Evolutionary conservation across 2,797 vertebrate genomes (phyloP).

Genomic region (Centroberyx gerrardi): DNA sequence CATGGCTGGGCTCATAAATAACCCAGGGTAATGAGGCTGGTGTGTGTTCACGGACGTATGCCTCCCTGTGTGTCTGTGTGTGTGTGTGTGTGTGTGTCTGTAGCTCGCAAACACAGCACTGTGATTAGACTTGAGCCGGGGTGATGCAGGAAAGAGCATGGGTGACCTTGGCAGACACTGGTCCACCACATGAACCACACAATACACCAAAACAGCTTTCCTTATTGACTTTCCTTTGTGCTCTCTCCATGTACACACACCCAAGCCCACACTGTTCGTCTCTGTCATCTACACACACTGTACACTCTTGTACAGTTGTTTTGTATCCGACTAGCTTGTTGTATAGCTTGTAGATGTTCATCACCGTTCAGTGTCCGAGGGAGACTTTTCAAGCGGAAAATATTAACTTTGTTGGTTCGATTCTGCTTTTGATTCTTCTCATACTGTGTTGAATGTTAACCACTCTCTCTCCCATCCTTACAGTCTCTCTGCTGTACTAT

Average conservation of each 20-base stretch:
- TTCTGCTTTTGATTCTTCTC: not conserved
- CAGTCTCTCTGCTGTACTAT: not conserved
- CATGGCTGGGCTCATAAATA: constrained; percentile 81
- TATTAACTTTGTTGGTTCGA: not conserved
- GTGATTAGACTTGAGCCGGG: constrained; percentile 71
- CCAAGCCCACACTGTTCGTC: not conserved
- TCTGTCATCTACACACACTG: not conserved
- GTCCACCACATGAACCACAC: constrained; percentile 20
- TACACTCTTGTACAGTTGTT: constrained; percentile 5
- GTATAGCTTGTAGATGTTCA: not conserved
- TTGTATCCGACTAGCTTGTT: not conserved
- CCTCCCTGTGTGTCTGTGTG: constrained; percentile 9
- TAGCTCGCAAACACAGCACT: constrained; percentile 11
- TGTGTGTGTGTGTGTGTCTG: constrained; percentile 6
- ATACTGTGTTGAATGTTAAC: not conserved
- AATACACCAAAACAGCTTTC: constrained; percentile 27
- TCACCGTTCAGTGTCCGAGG: constrained; percentile 4
- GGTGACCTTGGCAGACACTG: constrained; percentile 66
- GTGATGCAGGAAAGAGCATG: constrained; percentile 65
- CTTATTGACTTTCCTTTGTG: constrained; percentile 24
- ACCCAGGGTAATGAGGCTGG: constrained; percentile 77
- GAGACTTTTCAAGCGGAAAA: not conserved
- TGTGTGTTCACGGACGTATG: constrained; percentile 13
- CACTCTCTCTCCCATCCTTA: not conserved
- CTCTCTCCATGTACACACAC: constrained; percentile 8